Evolutionary conservation across 2,113 vertebrate species (phyloP), one percentile per base, ranked within the genome.

Genomic region (Engystomops pustulosus): DNA sequence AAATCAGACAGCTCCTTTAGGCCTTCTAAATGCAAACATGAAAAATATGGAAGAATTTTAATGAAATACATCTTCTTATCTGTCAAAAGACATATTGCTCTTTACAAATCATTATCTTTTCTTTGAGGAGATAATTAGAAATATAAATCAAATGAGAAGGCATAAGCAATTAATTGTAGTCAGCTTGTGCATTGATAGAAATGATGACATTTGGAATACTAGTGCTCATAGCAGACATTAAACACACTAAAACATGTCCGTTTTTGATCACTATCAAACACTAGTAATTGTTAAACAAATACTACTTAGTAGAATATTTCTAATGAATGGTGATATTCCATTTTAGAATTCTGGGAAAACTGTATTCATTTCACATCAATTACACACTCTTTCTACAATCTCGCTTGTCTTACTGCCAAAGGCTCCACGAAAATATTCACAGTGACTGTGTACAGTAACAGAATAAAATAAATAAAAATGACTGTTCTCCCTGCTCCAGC

Each of bases 111-210:
- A 74, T 74, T 74, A 74, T 74, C 70, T 74, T 47, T 47, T 74
- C 44, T 74, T 74, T 74, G 70, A 49, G 27, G 25, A 74, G 70
- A 74, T 74, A 74, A 74, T 74, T 74, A 74, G 44, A 47, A 74
- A 47, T 74, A 74, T 74, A 49, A 74, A 45, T 74, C 70, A 74
- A 74, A 74, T 49, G 44, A 49, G 23, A 49, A 74, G 44, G 70
- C 70, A 27, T 30, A 49, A 72, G 38, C 69, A 72, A 72, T 72
- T 72, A 72, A 72, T 72, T 72, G 69, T 45, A 47, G 69, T 45
- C 41, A 45, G 38, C 44, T 25, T 72, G 69, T 6, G 15, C 44
- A 72, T 72, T 72, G 69, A 72, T 72, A 72, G 70, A 74, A 74
- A 47, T 27, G 2, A 74, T 74, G 70, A 74, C 69, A 72, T 72